Evolutionary conservation across 2,797 vertebrate genomes (phyloP).

Genomic region (Masticophis lateralis): DNA sequence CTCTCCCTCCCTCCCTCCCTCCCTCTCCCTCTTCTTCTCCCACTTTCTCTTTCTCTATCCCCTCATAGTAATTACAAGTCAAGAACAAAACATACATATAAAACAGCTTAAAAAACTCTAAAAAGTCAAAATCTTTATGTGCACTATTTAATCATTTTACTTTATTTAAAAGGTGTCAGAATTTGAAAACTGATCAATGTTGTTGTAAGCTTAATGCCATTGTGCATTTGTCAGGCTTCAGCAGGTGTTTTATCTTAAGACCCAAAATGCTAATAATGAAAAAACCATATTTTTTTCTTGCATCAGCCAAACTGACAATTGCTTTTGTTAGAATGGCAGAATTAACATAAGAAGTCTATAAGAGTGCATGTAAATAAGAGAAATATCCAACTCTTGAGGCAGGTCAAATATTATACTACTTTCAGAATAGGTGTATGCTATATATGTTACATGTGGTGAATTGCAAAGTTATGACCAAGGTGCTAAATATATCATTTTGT

Average conservation of each 20-base stretch:
- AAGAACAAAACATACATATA: not conserved
- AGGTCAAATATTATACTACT: not conserved
- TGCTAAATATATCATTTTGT: conserved; percentile 35
- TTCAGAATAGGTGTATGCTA: not conserved
- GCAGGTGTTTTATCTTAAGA: not conserved
- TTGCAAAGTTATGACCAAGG: not conserved
- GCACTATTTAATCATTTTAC: not conserved
- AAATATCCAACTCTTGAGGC: not conserved
- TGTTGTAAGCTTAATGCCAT: not conserved
- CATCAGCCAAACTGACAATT: not conserved
- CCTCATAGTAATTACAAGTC: not conserved
- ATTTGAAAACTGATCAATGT: not conserved
- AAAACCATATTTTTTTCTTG: not conserved
- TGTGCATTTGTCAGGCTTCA: not conserved
- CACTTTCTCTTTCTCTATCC: not conserved
- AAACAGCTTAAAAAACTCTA: not conserved
- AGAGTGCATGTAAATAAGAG: not conserved
- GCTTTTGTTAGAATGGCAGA: not conserved
- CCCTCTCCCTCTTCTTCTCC: no score
- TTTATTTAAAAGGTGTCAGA: not conserved
- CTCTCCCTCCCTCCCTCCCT: no score
- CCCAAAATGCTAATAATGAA: not conserved
- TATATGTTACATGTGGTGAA: not conserved
- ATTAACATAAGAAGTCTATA: not conserved
- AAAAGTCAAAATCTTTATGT: not conserved